phyloP scores from a whole-genome alignment of 2,797 vertebrate species.

The Synaphobranchus kaupii region DNA sequence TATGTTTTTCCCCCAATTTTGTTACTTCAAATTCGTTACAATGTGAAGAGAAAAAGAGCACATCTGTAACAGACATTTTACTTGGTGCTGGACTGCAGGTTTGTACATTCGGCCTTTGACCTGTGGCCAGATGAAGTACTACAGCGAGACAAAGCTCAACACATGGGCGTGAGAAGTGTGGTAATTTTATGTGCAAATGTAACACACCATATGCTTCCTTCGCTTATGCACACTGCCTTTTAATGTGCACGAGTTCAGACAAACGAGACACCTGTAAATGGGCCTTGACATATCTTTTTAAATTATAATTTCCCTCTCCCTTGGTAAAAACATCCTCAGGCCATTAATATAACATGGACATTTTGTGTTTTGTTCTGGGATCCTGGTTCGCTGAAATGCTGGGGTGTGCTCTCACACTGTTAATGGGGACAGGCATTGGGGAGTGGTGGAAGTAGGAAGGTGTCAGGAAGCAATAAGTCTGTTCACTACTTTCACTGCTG shows the following conservation, averaged over 20 bases:
- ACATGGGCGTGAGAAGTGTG: not conserved
- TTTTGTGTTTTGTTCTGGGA: not conserved
- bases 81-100: not conserved
- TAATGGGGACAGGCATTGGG: not conserved
- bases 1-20: not conserved
- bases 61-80: not conserved
- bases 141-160: not conserved
- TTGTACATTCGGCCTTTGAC: not conserved
- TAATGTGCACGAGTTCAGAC: not conserved
- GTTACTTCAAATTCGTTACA: not conserved
- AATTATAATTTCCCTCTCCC: conserved; percentile 36
- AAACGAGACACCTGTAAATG: conserved; percentile 37
- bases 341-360: conserved; percentile 21
- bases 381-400: not conserved
- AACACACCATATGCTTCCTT: not conserved
- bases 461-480: not conserved
- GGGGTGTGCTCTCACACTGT: not conserved
- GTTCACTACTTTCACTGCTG: not conserved
- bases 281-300: conserved; percentile 37
- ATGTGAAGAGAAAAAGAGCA: not conserved
- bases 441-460: not conserved
- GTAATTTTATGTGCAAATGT: not conserved
- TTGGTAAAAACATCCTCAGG: conserved; percentile 15
- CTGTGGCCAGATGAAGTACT: not conserved
- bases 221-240: conserved; percentile 3